Evolutionary conservation across 1,140 invertebrate species (phyloP), one percentile per base, ranked within the genome.

Genomic region (Sinonovacula constricta): DNA sequence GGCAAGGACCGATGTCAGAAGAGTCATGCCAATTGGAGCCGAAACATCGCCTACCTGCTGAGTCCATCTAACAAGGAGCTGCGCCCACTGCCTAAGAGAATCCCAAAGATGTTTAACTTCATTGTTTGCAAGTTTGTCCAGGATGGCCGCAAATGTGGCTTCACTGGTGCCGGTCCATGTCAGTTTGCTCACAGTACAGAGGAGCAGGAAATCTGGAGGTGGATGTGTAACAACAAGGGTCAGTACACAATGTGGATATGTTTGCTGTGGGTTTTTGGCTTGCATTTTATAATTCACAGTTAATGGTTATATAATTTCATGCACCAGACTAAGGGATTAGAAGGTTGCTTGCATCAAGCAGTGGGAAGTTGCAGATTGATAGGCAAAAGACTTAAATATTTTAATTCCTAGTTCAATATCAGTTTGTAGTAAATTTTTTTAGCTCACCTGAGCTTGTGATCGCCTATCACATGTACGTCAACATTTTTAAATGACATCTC

Each of bases 111-210:
- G 12, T 81, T 86, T 30, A 83, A 83, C 31, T 88, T 87, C 63
- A 75, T 85, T 15, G 59, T 89, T 12, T 89, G 88, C 67, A 82
- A 84, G 69, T 83, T 81, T 59, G 74, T 88, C 7, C 59, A 56
- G 60, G 80, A 87, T 18, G 83, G 81, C 49, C 83, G 75, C 34
- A 85, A 83, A 36, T 88, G 87, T 81, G 80, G 81, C 12, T 88
- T 78, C 65, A 70, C 95, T 3, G 92, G 96, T 22, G 95, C 96
- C 2, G 94, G 93, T n/a, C 94, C 94, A 82, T 98, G 97, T 90
- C 97, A 96, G 1, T 98, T 97, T 92, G 96, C 96, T 24, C 97
- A 98, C 90, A 96, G 95, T 26, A 94, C 95, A 74, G 95, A 97
- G 81, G 97, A 98, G 90, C 91, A 97, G 15, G 96, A 97, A 2